Base-by-base conservation (phyloP, 2,888 invertebrate genomes). In the Megaustenia siamemsis region DNA sequence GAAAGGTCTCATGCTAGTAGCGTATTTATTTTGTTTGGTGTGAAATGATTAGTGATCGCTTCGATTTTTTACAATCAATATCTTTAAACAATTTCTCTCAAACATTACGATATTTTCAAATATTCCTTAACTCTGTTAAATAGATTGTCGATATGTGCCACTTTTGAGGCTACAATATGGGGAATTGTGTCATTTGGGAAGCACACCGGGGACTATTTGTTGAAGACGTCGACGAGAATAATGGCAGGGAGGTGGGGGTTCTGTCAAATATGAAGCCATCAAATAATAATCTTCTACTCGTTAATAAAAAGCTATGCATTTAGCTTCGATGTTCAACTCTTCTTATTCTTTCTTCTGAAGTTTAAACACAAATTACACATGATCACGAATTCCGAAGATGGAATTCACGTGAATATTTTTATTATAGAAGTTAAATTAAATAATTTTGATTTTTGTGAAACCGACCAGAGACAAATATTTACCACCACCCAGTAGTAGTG, bases 201-300 rank as follows among this genome's bases (percentile, higher is more conserved):
- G 83, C 49, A 40, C 73, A 60, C 53, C 63, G 56, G 88, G 90
- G 84, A 90, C 89, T 89, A 90, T 89, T 86, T 90, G 89, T 86
- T 88, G 83, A 73, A 38, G 69, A 76, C 32, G 76, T 69, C 83
- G 77, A 83, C 49, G 68, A 45, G 78, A 53, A 35, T 53, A 24
- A 35, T 21, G 32, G 53, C 15, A 35, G 60, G 60, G 38, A 43
- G 77, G 28, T 24, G 35, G 56, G 76, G 35, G 24, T 40, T 24
- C 38, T 68, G 68, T 35, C 56, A 56, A 21, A 56, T 56, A 24
- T 56, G 18, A 56, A 56, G n/a, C n/a, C 4, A 10, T 56, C 56
- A 56, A 56, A 56, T n/a, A 56, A 24, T 5, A 21, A 21, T 56
- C 56, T 56, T 12, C 56, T 24, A 21, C 21, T 56, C n/a, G 24